phyloP scores from a whole-genome alignment of 53 echinoderm and acorn worm genomes.

The Arbacia lixula region DNA sequence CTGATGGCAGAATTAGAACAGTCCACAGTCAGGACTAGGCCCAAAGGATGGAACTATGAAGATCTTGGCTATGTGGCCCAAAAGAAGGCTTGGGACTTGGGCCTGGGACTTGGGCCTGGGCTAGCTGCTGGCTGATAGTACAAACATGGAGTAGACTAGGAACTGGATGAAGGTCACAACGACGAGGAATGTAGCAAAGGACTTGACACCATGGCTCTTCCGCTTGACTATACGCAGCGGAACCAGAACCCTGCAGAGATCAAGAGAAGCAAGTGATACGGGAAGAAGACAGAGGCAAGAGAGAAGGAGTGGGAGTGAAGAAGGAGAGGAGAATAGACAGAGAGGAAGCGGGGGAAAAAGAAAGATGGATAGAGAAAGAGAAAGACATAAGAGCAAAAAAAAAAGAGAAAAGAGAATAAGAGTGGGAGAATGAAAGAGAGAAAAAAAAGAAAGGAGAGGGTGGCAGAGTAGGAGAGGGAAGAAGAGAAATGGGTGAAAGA shows the following conservation, averaged over 20 bases:
- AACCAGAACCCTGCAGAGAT: slow-evolving; percentile 79
- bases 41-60: no score
- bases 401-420: neutral
- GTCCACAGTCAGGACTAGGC: no score
- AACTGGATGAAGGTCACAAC: slow-evolving; percentile 91
- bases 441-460: no score
- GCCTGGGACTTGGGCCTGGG: slow-evolving; percentile 31
- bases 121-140: slow-evolving; percentile 86
- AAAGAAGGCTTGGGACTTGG: no score
- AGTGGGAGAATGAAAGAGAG: no score
- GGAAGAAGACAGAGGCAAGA: neutral
- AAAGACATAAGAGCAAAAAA: neutral
- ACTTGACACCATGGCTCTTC: slow-evolving; percentile 86
- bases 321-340: neutral
- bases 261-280: neutral
- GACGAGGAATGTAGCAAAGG: slow-evolving; percentile 92
- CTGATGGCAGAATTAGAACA: no score
- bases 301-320: neutral
- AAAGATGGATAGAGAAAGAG: neutral
- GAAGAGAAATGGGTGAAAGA: no score
- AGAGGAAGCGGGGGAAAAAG: neutral
- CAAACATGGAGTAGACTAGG: slow-evolving; percentile 77
- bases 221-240: slow-evolving; percentile 93
- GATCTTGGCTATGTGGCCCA: no score
- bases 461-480: no score